Base-by-base conservation (phyloP, 1,140 invertebrate species). In the Drosophila biarmipes region DNA sequence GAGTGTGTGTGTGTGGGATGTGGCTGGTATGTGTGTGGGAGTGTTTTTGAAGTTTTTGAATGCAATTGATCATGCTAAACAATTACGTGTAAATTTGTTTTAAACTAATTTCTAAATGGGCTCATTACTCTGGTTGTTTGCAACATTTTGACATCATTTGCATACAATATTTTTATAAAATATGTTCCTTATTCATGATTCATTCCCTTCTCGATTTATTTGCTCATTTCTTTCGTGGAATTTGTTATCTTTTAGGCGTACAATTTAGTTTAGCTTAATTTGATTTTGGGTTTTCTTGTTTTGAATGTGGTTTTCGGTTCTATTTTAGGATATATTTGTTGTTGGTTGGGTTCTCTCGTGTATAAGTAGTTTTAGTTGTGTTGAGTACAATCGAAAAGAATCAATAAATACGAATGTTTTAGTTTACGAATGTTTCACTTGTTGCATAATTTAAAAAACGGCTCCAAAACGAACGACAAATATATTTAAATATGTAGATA, bases 131-230 rank as follows among this genome's bases (percentile, higher is more conserved):
- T 80, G 76, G 35, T 77, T 89, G 85, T 89, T 89, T 87, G 84
- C 84, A 89, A 89, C 84, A 89, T 89, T 87, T 87, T 87, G 84
- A 87, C 84, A 89, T 89, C 84, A 76, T 82, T 82, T 86, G 81
- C 82, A 86, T 87, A 82, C 81, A 86, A 87, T 86, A 87, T 87
- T 87, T 89, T 87, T 87, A 82, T 89, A 89, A 87, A 87, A 87
- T 87, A 87, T 89, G 55, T 87, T 73, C 56, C 75, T 82, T 78
- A 67, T 66, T 67, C 76, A 71, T 49, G 53, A 34, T 74, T 57
- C 45, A 38, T 74, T 48, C 40, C 53, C 52, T 57, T 55, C 55
- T 74, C 52, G 73, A 74, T 78, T 73, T 24, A 73, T 48, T 82
- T 69, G 48, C 69, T 80, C 81, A 38, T 40, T 58, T 35, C 52